These are phyloP conservation scores for Phyllotis vaccarum DNA, from an alignment of 2,797 vertebrate species.

Conservation along the genomic window DNA sequence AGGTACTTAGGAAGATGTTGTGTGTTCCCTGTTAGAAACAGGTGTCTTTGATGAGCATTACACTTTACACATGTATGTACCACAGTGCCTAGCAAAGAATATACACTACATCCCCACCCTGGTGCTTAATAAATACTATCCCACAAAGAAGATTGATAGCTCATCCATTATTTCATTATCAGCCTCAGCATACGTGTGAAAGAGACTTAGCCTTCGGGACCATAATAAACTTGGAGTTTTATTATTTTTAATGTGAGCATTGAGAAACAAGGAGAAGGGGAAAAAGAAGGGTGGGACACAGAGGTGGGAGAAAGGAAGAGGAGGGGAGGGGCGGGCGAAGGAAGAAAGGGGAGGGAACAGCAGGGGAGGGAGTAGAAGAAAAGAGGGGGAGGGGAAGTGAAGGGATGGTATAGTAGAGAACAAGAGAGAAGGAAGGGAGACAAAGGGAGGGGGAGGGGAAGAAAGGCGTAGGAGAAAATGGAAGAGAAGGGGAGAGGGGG, in stretches of 20 bases:
- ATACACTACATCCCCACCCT: too few species aligned
- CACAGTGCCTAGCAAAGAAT: not conserved
- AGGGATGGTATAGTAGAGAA: not conserved
- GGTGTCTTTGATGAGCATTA: not conserved
- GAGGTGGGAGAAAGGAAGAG: not conserved
- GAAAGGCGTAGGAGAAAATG: too few species aligned
- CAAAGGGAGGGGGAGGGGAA: too few species aligned
- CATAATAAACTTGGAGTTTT: not conserved
- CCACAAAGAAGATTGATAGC: not conserved
- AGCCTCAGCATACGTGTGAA: not conserved
- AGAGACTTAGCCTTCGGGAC: not conserved
- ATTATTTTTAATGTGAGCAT: not conserved
- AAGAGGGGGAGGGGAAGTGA: not conserved
- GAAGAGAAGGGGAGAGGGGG: too few species aligned
- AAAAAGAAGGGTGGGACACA: not conserved
- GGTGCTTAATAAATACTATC: slow-evolving; percentile 1
- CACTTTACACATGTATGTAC: not conserved
- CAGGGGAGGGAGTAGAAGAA: too few species aligned
- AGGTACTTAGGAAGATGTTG: not conserved
- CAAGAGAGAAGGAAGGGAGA: too few species aligned
- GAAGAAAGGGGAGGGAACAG: not conserved
- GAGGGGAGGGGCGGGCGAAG: not conserved
- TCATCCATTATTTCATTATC: slow-evolving; percentile 45
- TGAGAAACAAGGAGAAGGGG: not conserved
- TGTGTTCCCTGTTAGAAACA: not conserved